phyloP scores from a whole-genome alignment of 1,140 invertebrate genomes.

The Camponotus vicinus region DNA sequence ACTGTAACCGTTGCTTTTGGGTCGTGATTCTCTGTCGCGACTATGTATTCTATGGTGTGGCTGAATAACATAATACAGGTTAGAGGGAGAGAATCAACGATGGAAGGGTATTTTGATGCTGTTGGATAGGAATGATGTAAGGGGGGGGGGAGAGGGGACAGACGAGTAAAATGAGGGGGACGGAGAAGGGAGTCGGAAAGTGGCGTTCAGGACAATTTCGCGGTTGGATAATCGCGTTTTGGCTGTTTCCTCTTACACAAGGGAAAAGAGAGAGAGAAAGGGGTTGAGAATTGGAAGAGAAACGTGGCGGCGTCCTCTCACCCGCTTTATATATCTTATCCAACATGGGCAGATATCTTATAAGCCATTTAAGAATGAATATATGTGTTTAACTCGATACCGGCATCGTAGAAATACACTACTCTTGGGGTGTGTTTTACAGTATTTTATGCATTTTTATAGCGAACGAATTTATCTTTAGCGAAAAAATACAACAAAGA shows the following conservation, averaged over 20 bases:
- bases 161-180: conserved; percentile 40
- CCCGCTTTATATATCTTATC: neutral
- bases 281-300: neutral
- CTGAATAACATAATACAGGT: conserved; percentile 9
- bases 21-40: neutral
- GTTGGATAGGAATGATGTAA: neutral
- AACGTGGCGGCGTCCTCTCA: conserved; percentile 14
- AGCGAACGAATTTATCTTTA: too few species aligned
- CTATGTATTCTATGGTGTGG: neutral
- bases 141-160: neutral
- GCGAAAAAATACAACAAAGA: too few species aligned
- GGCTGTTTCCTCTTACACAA: conserved; percentile 46
- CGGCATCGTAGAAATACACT: neutral
- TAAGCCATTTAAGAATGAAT: conserved; percentile 54
- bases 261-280: neutral
- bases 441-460: too few species aligned
- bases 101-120: conserved; percentile 26
- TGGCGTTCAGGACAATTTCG: conserved; percentile 69
- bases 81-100: conserved; percentile 3
- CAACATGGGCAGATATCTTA: conserved; percentile 14
- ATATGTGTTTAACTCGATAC: neutral
- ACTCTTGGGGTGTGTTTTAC: too few species aligned
- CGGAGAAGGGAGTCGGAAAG: conserved; percentile 27
- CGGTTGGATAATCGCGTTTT: conserved; percentile 71
- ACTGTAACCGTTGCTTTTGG: neutral